A percentile compares a stretch with the other conserved stretches of the same genome.
Conservation (phyloP, 2,113 vertebrate species). For the Vidua chalybeata region DNA sequence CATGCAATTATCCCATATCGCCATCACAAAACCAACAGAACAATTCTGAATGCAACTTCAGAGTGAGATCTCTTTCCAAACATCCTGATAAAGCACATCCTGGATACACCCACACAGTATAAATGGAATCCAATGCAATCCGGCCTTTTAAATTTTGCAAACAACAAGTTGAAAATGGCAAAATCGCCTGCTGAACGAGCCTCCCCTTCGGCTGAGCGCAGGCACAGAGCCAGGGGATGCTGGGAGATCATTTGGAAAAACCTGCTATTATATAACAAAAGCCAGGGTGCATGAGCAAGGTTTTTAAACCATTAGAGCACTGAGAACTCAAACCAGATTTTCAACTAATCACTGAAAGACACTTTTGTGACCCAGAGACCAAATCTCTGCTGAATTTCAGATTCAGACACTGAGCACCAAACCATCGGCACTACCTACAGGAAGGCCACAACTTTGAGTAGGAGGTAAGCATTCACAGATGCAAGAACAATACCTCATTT, state of each 20-base stretch:
- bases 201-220: not conserved
- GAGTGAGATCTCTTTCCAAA: slow-evolving; percentile 44
- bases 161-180: slow-evolving; percentile 11
- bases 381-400: not conserved
- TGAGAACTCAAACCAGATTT: slow-evolving; percentile 63
- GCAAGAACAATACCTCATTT: not conserved
- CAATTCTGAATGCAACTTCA: slow-evolving; percentile 25
- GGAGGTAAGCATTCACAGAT: not conserved
- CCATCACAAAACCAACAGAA: not conserved
- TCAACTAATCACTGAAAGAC: slow-evolving; percentile 26
- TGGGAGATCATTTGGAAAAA: slow-evolving; percentile 28
- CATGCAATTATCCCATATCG: not conserved
- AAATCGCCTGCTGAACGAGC: not conserved
- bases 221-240: slow-evolving; percentile 33
- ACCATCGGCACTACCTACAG: not conserved
- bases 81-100: slow-evolving; percentile 55
- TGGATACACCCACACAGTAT: slow-evolving; percentile 42
- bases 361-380: not conserved
- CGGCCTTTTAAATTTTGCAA: slow-evolving; percentile 15
- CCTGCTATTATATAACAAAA: slow-evolving; percentile 44
- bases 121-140: slow-evolving; percentile 43
- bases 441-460: not conserved
- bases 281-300: slow-evolving; percentile 12
- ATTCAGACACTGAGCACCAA: not conserved
- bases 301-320: slow-evolving; percentile 41